Percentiles rank a stretch among this genome's conserved stretches.
phyloP scores from a whole-genome alignment of 2,888 invertebrate species.

The Parelbella ahira region DNA sequence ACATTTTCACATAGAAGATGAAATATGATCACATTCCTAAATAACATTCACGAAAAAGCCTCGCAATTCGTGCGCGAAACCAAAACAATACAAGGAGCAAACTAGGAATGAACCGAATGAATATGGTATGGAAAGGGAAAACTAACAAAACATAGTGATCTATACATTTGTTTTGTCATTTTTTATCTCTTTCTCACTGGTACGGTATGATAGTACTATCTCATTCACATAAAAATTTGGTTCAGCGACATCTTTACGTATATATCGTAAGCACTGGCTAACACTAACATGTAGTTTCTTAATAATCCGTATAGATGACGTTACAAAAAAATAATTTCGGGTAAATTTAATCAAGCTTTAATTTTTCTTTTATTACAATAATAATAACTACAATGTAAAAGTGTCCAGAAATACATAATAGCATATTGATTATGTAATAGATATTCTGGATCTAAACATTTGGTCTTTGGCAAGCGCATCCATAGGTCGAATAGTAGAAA shows the following conservation, averaged over 20 bases:
- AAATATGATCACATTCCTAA: background rate
- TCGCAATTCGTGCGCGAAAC: constrained; percentile 29
- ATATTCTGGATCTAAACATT: too few species aligned
- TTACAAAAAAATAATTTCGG: too few species aligned
- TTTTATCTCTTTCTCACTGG: constrained; percentile 4
- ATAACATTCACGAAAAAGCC: constrained; percentile 9
- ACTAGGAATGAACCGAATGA: constrained; percentile 24
- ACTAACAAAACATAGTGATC: constrained; percentile 27
- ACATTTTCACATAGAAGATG: background rate
- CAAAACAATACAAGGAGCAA: constrained; percentile 36
- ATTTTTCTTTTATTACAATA: too few species aligned
- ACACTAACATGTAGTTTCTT: too few species aligned
- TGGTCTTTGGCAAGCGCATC: too few species aligned
- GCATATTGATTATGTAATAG: too few species aligned
- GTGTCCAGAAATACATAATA: too few species aligned
- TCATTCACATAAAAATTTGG: background rate
- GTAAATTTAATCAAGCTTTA: too few species aligned
- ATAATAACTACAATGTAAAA: too few species aligned
- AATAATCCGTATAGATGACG: too few species aligned
- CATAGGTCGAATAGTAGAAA: too few species aligned
- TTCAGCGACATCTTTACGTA: constrained; percentile 13
- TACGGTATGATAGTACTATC: background rate
- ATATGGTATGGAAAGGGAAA: constrained; percentile 15
- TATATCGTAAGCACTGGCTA: too few species aligned
- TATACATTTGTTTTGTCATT: constrained; percentile 5